A percentile compares a stretch with the other conserved stretches of the same genome.
phyloP scores from a whole-genome alignment of 2,113 vertebrate species.

The Cyanistes caeruleus region DNA sequence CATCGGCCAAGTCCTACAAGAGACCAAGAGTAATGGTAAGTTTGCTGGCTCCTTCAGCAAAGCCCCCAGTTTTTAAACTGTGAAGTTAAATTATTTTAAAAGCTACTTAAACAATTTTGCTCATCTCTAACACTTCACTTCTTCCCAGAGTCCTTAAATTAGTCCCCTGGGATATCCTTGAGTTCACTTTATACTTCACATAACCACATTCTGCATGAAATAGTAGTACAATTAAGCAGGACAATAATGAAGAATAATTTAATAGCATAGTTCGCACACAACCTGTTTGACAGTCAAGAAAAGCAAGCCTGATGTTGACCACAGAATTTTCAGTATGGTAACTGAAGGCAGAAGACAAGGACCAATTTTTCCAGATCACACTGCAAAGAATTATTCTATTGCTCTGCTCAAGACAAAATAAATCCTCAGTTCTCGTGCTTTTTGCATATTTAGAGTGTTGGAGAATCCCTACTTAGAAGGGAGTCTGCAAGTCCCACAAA shows the following conservation, averaged over 20 bases:
- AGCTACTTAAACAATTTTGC: neutral
- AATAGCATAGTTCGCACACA: neutral
- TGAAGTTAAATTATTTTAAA: neutral
- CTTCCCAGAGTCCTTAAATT: neutral
- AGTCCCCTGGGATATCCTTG: neutral
- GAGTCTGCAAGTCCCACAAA: neutral
- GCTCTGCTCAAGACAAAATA: neutral
- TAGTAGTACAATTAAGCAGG: neutral
- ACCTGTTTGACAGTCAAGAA: neutral
- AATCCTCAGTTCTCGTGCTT: neutral
- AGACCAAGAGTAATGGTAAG: neutral
- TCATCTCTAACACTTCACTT: neutral
- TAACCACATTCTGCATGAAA: neutral
- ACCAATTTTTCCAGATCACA: neutral
- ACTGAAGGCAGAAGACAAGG: neutral
- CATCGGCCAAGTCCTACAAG: slow-evolving; percentile 91
- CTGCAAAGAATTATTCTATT: neutral
- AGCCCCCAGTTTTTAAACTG: neutral
- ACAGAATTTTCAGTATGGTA: neutral
- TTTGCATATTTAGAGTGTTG: neutral
- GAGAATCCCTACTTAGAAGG: neutral
- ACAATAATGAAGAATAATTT: neutral
- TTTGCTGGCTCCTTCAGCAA: neutral
- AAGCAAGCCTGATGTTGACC: neutral
- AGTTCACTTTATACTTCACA: neutral